Percentiles rank a stretch among this genome's conserved stretches.
These are phyloP conservation scores for Gasterosteus aculeatus DNA, from an alignment of 2,113 vertebrate species.

Conservation along the genomic window DNA sequence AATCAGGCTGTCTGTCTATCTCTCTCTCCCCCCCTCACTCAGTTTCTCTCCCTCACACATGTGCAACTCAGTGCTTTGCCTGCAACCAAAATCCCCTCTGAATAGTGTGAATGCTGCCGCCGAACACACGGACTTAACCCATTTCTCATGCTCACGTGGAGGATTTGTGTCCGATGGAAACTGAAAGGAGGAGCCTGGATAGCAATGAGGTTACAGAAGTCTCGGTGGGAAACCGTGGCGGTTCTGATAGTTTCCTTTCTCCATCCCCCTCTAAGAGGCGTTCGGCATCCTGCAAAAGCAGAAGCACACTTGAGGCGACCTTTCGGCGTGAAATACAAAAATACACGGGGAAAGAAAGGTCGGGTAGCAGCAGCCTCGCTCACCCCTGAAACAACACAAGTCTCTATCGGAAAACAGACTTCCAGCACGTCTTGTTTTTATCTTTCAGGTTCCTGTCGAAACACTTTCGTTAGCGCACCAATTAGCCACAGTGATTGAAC, in stretches of 20 bases:
- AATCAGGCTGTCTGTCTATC: conserved; percentile 32
- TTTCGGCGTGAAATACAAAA: conserved; percentile 6
- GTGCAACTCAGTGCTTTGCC: conserved; percentile 58
- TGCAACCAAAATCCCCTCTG: conserved; percentile 61
- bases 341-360: background rate
- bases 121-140: conserved; percentile 46
- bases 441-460: conserved; percentile 3
- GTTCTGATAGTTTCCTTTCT: conserved; percentile 33
- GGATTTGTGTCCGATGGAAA: conserved; percentile 56
- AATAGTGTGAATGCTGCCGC: conserved; percentile 21
- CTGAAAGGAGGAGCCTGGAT: conserved; percentile 48
- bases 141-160: conserved; percentile 57
- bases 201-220: conserved; percentile 40
- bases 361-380: background rate
- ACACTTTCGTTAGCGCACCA: conserved; percentile 38
- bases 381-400: background rate
- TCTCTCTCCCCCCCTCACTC: conserved; percentile 3
- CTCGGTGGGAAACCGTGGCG: conserved; percentile 44
- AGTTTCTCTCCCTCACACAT: conserved; percentile 37
- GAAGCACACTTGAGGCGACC: conserved; percentile 1
- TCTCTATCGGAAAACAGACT: conserved; percentile 22
- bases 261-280: conserved; percentile 16
- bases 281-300: background rate
- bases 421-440: conserved; percentile 7
- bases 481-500: conserved; percentile 68